Conservation (phyloP, 2,888 invertebrate species). For the Torymus auratus region DNA sequence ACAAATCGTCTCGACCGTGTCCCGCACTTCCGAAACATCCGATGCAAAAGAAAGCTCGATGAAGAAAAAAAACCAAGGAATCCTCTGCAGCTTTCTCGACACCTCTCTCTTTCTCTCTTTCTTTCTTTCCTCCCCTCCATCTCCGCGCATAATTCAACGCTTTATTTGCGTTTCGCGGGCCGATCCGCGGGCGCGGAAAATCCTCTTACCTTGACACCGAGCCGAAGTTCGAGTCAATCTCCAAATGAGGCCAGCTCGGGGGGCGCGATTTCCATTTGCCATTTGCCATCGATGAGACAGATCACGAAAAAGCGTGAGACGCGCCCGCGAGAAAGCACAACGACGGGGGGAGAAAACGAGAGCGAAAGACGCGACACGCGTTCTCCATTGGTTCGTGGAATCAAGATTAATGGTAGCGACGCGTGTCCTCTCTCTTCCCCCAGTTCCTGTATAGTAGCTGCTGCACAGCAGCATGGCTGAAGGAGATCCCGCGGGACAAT, state of each 20-base stretch:
- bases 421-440: conserved; percentile 58
- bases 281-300: conserved; percentile 56
- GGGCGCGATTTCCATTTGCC: conserved; percentile 50
- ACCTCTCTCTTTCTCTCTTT: background rate
- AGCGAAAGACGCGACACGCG: conserved; percentile 52
- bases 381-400: conserved; percentile 65
- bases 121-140: background rate
- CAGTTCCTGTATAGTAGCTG: conserved; percentile 35
- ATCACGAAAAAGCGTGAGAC: conserved; percentile 12
- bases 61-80: background rate
- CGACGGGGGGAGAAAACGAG: background rate
- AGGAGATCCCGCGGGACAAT: conserved; percentile 59
- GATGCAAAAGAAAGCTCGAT: background rate
- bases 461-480: conserved; percentile 7
- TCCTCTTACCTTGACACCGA: conserved; percentile 50
- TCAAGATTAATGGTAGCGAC: conserved; percentile 70
- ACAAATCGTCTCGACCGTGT: conserved; percentile 34
- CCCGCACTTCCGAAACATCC: background rate
- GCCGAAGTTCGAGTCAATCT: conserved; percentile 50
- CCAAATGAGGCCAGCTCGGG: conserved; percentile 34
- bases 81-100: background rate
- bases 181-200: conserved; percentile 38
- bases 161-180: conserved; percentile 16
- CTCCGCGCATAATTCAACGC: conserved; percentile 29
- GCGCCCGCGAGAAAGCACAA: background rate